Conservation (phyloP, 2,113 vertebrate species). For the Xenopus laevis region DNA sequence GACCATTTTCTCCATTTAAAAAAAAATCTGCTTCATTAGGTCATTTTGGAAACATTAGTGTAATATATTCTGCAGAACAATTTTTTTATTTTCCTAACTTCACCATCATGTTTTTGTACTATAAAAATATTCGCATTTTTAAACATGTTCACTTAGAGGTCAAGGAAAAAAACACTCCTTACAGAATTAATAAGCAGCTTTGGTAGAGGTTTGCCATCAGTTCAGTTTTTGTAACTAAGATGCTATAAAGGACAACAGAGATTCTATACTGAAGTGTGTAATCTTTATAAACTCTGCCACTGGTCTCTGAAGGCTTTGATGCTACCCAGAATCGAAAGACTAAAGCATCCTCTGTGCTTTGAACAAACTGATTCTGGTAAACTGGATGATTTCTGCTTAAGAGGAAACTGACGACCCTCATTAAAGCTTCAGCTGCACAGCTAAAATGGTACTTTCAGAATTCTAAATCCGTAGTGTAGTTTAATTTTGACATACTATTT, state of each 20-base stretch:
- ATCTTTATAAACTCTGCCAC: background rate
- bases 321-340: background rate
- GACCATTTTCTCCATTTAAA: too few species aligned
- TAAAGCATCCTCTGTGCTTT: constrained; percentile 10
- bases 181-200: background rate
- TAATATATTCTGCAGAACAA: too few species aligned
- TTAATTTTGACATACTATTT: too few species aligned
- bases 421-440: background rate
- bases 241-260: background rate
- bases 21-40: too few species aligned
- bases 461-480: too few species aligned
- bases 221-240: background rate
- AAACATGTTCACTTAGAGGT: too few species aligned
- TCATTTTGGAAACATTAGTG: too few species aligned
- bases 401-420: background rate
- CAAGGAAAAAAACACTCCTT: too few species aligned
- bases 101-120: too few species aligned
- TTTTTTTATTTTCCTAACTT: too few species aligned
- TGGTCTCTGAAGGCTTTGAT: constrained; percentile 4
- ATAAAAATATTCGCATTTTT: too few species aligned
- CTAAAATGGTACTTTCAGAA: background rate
- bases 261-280: background rate
- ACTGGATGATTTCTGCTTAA: background rate
- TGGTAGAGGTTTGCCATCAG: background rate
- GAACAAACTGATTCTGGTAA: constrained; percentile 5